These are phyloP conservation scores for Lanius collurio DNA, from an alignment of 2,113 vertebrate genomes.

Conservation along the genomic window DNA sequence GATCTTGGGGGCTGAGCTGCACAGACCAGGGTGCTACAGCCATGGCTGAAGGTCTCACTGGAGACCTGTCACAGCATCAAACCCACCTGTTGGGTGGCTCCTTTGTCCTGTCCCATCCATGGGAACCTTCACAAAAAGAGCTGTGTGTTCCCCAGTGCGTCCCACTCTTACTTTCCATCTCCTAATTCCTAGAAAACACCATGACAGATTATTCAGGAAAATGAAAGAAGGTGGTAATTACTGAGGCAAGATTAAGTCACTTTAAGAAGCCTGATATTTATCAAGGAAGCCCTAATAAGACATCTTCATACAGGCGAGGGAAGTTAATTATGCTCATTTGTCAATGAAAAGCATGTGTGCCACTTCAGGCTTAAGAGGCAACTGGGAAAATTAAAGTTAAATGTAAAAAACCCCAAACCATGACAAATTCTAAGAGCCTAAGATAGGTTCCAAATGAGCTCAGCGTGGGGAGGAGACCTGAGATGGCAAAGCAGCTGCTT, in stretches of 20 bases:
- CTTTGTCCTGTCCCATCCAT: background rate
- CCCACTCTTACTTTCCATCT: background rate
- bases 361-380: background rate
- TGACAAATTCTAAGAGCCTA: background rate
- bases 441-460: background rate
- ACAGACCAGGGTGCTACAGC: rapidly evolving
- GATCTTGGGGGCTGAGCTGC: rapidly evolving
- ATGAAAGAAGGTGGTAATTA: slow-evolving; percentile 26
- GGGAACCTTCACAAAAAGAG: background rate
- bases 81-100: background rate
- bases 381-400: slow-evolving; percentile 5
- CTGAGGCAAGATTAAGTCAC: background rate
- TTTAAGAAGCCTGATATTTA: slow-evolving; percentile 26
- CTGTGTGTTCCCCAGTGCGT: rapidly evolving
- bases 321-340: slow-evolving; percentile 39
- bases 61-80: background rate
- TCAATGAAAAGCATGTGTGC: background rate
- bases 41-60: background rate
- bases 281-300: slow-evolving; percentile 27
- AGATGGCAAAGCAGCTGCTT: background rate
- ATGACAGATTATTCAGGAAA: background rate
- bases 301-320: background rate
- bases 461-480: background rate
- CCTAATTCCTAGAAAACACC: background rate
- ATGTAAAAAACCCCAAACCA: background rate